These are phyloP conservation scores for Megalopta genalis DNA, from an alignment of 1,140 invertebrate genomes.

Conservation along the genomic window DNA sequence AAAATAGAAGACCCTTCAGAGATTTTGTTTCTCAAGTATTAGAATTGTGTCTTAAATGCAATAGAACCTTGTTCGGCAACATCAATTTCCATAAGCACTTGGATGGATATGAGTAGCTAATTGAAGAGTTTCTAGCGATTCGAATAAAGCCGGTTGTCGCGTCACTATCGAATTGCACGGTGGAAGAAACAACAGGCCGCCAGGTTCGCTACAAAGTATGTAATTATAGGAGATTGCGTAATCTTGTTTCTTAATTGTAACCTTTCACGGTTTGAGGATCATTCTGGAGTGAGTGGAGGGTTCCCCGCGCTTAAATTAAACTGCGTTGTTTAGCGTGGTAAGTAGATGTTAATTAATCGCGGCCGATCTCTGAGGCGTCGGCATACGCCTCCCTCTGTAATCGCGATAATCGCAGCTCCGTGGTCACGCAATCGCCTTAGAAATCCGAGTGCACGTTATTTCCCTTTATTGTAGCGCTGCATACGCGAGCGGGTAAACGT, in stretches of 20 bases:
- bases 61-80: too few species aligned
- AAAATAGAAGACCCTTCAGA: too few species aligned
- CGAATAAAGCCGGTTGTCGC: too few species aligned
- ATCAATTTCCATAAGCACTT: too few species aligned
- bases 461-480: constrained; percentile 42
- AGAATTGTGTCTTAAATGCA: too few species aligned
- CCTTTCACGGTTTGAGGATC: constrained; percentile 28
- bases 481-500: constrained; percentile 31
- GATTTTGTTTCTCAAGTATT: too few species aligned
- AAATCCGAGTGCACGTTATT: constrained; percentile 49
- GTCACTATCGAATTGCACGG: constrained; percentile 22
- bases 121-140: too few species aligned
- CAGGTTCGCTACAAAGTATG: neutral
- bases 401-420: constrained; percentile 61
- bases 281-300: neutral
- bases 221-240: constrained; percentile 15
- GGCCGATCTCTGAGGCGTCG: constrained; percentile 16
- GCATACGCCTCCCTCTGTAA: constrained; percentile 24
- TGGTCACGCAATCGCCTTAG: constrained; percentile 62
- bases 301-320: constrained; percentile 10
- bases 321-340: constrained; percentile 1
- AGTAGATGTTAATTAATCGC: constrained; percentile 49
- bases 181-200: neutral
- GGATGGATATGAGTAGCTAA: too few species aligned
- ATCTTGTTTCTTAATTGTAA: constrained; percentile 18